Evolutionary conservation across 2,888 invertebrate species (phyloP).

Genomic region (Saturnia pavonia): DNA sequence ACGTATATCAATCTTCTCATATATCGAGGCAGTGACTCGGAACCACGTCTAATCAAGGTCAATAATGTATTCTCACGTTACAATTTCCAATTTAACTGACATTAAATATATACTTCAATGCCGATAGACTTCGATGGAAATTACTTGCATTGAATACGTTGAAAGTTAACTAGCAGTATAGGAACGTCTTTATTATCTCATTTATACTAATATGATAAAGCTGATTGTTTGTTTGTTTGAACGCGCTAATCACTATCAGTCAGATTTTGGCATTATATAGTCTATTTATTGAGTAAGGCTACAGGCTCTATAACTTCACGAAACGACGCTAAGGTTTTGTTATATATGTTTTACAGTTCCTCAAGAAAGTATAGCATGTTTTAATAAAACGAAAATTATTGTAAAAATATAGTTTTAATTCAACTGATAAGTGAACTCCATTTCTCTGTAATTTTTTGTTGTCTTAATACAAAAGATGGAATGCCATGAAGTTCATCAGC

Average conservation of each 20-base stretch:
- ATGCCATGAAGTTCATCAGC: background rate
- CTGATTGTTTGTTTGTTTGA: too few species aligned
- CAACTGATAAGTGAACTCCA: too few species aligned
- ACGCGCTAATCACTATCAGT: too few species aligned
- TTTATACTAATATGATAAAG: background rate
- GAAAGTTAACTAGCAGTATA: background rate
- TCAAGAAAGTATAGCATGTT: too few species aligned
- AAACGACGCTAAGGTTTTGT: too few species aligned
- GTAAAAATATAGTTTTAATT: too few species aligned
- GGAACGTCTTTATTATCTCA: background rate
- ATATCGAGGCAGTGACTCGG: conserved; percentile 54
- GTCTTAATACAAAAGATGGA: background rate
- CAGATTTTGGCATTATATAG: too few species aligned
- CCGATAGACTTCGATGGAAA: background rate
- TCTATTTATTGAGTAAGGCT: too few species aligned
- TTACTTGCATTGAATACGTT: background rate
- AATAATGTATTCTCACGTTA: conserved; percentile 51
- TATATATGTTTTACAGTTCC: too few species aligned
- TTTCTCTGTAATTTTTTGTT: too few species aligned
- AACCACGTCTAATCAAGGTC: conserved; percentile 67
- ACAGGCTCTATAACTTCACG: too few species aligned
- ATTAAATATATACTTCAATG: conserved; percentile 20
- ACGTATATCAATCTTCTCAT: conserved; percentile 55
- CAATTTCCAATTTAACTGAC: conserved; percentile 37
- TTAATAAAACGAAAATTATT: too few species aligned